Base-by-base conservation (phyloP, 2,888 invertebrate species). In the Mythimna pallens region DNA sequence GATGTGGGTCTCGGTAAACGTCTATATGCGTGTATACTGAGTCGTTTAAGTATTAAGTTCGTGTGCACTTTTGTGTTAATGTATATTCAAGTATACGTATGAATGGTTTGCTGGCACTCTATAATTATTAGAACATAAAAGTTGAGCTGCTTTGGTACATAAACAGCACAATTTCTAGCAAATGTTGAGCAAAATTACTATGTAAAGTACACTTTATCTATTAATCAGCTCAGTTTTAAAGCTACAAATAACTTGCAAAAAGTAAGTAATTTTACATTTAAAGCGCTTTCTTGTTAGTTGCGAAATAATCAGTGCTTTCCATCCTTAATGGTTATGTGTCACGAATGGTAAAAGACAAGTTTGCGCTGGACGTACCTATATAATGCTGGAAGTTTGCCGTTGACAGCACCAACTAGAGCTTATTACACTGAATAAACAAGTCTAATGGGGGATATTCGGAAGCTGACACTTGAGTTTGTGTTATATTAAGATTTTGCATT, bases 211-310 rank as follows among this genome's bases (percentile, higher is more conserved):
- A 50, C 47, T 72, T 71, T 70, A 84, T 81, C 82, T 84, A 67
- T 65, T 62, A 81, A 84, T 84, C 78, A 68, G 73, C 58, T 25
- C 69, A 61, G 75, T 65, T 73, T 77, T 73, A 70, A 73, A 73
- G 58, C 58, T 10, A 43, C 63, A 83, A 73, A 61, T 70, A 71
- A 76, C 74, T 58, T 52, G 67, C 63, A 76, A 84, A 84, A 72
- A 70, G 63, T 57, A 68, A 77, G 68, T 77, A 79, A 75, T 84
- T 86, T 81, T 63, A 79, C 74, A 79, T 82, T 86, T 72, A 84
- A 84, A 84, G 69, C 82, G 67, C 70, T 82, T 86, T 82, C 84
- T 84, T 84, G 85, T 84, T 84, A 70, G 82, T 71, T 73, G 79
- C 59, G 22, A 85, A 74, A 78, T 86, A 72, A 83, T 82, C 87